Conservation (phyloP, 1,140 invertebrate species). For the Lucilia cuprina region DNA sequence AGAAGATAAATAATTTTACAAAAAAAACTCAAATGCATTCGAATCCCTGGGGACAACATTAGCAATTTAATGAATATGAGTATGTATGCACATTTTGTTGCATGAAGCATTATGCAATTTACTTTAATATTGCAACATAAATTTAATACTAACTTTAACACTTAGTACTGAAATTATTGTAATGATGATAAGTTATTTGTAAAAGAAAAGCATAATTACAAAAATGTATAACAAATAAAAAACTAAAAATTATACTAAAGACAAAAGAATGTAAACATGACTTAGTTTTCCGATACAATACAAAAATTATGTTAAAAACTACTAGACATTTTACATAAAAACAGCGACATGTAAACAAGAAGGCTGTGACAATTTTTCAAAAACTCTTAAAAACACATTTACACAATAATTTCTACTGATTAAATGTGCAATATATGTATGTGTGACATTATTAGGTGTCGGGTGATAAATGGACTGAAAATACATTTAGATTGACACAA, state of each 20-base stretch:
- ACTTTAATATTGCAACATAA: neutral
- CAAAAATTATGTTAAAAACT: too few species aligned
- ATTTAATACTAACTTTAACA: neutral
- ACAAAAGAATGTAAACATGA: slow-evolving; percentile 25
- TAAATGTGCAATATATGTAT: too few species aligned
- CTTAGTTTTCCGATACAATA: neutral
- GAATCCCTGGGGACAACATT: slow-evolving; percentile 18
- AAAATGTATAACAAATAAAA: neutral
- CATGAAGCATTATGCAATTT: neutral
- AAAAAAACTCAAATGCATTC: neutral
- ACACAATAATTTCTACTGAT: too few species aligned
- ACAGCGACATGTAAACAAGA: too few species aligned
- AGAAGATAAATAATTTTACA: neutral
- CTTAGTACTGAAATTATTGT: neutral
- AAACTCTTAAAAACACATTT: too few species aligned
- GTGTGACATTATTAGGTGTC: too few species aligned
- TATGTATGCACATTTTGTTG: neutral
- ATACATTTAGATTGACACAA: neutral
- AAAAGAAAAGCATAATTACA: neutral
- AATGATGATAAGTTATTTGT: neutral
- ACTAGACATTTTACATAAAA: too few species aligned
- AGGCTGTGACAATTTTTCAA: too few species aligned
- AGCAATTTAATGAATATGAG: neutral
- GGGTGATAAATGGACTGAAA: neutral
- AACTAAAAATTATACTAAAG: neutral